Percentiles rank a stretch among this genome's conserved stretches.
Evolutionary conservation across 2,888 invertebrate genomes (phyloP).

Genomic region (Stenodema calcarata): DNA sequence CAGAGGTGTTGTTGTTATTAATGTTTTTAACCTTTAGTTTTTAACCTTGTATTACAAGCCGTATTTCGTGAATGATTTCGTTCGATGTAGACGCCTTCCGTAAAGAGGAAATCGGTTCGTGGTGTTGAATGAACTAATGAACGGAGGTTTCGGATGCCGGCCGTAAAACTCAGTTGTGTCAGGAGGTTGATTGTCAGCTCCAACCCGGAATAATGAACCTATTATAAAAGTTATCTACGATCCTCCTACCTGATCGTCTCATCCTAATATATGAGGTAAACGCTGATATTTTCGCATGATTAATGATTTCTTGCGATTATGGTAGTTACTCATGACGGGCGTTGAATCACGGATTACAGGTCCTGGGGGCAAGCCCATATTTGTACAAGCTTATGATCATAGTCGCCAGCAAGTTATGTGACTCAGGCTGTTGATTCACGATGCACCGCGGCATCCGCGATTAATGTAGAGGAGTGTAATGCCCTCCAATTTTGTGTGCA

Average conservation of each 20-base stretch:
- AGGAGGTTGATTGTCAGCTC: neutral
- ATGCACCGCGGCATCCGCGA: too few relatives aligned
- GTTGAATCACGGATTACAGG: neutral
- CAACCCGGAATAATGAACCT: neutral
- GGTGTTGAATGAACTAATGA: neutral
- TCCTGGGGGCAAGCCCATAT: neutral
- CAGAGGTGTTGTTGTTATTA: neutral
- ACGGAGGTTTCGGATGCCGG: neutral
- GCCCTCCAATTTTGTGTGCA: too few relatives aligned
- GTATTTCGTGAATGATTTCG: neutral
- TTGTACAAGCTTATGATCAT: neutral
- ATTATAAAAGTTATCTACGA: neutral
- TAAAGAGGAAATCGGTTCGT: neutral
- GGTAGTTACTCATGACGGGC: neutral
- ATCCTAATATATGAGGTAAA: neutral
- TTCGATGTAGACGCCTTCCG: neutral
- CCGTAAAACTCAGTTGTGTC: neutral
- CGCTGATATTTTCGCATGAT: neutral
- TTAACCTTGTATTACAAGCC: too few relatives aligned
- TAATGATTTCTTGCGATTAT: too few relatives aligned
- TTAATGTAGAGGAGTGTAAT: too few relatives aligned
- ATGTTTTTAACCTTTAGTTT: neutral
- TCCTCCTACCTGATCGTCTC: neutral
- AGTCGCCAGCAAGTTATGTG: neutral
- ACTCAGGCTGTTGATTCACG: neutral